These are phyloP conservation scores for Bombus haemorrhoidalis DNA, from an alignment of 1,140 invertebrate genomes.

Conservation along the genomic window DNA sequence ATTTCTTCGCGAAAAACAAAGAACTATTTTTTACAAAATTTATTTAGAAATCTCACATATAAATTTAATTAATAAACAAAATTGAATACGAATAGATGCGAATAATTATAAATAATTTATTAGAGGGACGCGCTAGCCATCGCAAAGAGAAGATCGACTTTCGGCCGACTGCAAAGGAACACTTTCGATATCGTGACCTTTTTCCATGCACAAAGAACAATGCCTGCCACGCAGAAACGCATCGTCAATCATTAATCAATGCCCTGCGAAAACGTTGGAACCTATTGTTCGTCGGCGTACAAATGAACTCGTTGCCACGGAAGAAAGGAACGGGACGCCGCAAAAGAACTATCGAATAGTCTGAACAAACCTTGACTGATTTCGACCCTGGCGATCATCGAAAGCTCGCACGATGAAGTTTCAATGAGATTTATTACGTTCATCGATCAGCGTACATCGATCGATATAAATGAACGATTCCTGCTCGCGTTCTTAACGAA, in stretches of 20 bases:
- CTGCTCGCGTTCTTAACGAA: neutral
- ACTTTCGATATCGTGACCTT: slow-evolving; percentile 42
- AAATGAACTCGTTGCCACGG: slow-evolving; percentile 45
- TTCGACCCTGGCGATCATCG: neutral
- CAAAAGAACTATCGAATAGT: slow-evolving; percentile 10
- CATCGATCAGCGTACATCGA: slow-evolving; percentile 13
- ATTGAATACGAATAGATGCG: neutral
- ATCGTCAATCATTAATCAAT: slow-evolving; percentile 65
- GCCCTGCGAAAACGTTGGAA: slow-evolving; percentile 50
- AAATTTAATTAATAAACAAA: neutral
- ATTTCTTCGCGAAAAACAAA: neutral
- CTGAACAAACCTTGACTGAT: slow-evolving; percentile 22
- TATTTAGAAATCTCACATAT: neutral
- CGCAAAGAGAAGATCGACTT: neutral
- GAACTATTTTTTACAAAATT: neutral
- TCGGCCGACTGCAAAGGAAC: slow-evolving; percentile 44
- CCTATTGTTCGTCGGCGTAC: slow-evolving; percentile 49
- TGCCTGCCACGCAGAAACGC: slow-evolving; percentile 31
- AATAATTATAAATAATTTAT: neutral
- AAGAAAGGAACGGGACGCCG: neutral
- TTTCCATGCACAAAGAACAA: slow-evolving; percentile 51
- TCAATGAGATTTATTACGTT: slow-evolving; percentile 24
- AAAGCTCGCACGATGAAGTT: slow-evolving; percentile 5
- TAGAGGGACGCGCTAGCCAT: neutral
- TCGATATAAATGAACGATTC: slow-evolving; percentile 25